A percentile compares a stretch with the other conserved stretches of the same genome.
Conservation (phyloP, 2,888 invertebrate species). For the Lithosia quadra region DNA sequence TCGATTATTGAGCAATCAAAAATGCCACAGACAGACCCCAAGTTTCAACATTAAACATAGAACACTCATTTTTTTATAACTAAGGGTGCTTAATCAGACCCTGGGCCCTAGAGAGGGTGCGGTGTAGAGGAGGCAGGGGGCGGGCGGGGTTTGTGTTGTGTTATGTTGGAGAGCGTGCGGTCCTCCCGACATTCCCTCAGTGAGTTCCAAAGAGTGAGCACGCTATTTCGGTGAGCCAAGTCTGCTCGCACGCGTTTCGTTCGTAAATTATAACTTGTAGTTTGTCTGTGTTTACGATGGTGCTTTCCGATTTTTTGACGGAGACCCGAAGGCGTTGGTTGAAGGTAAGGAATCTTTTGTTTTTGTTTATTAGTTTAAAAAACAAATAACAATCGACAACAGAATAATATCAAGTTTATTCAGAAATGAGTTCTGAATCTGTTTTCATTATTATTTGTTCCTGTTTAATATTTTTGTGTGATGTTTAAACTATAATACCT, state of each 20-base stretch:
- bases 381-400: neutral
- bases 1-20: conserved; percentile 55
- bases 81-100: conserved; percentile 11
- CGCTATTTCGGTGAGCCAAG: conserved; percentile 47
- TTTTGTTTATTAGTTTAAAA: conserved; percentile 13
- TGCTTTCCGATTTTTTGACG: conserved; percentile 79
- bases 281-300: conserved; percentile 62
- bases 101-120: conserved; percentile 16
- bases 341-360: conserved; percentile 65
- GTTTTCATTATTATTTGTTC: too few species aligned
- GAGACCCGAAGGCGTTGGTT: conserved; percentile 82
- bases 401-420: too few species aligned
- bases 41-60: conserved; percentile 9
- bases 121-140: conserved; percentile 31
- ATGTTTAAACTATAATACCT: too few species aligned
- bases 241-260: conserved; percentile 38
- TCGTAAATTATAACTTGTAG: conserved; percentile 35
- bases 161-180: conserved; percentile 43
- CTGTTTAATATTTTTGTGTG: too few species aligned
- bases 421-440: too few species aligned
- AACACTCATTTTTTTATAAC: conserved; percentile 13
- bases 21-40: conserved; percentile 35
- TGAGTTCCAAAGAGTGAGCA: conserved; percentile 47
- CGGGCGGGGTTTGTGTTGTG: conserved; percentile 25
- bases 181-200: conserved; percentile 67